Percentiles rank a stretch among this genome's conserved stretches.
These are phyloP conservation scores for Samia ricini DNA, from an alignment of 1,140 invertebrate genomes.

Conservation along the genomic window DNA sequence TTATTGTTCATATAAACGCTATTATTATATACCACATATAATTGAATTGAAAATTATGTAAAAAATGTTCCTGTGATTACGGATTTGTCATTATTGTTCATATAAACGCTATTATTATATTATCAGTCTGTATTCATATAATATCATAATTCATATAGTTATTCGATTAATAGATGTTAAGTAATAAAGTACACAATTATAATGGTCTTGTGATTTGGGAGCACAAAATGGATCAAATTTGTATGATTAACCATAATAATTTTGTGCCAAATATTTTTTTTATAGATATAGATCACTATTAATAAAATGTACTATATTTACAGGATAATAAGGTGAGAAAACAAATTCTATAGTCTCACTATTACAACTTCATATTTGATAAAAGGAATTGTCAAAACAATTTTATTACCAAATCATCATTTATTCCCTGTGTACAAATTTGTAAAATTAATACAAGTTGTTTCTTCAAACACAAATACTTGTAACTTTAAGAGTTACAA, in stretches of 20 bases:
- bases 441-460: too few species aligned
- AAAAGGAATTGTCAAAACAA: too few species aligned
- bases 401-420: too few species aligned
- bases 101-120: constrained; percentile 6
- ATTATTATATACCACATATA: constrained; percentile 13
- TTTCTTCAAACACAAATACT: too few species aligned
- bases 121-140: constrained; percentile 29
- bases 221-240: constrained; percentile 45
- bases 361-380: too few species aligned
- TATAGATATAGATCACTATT: background rate
- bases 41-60: background rate
- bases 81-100: constrained; percentile 50
- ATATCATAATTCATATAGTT: constrained; percentile 24
- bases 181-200: constrained; percentile 12
- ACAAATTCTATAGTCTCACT: too few species aligned
- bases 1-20: constrained; percentile 23
- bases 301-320: background rate
- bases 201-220: constrained; percentile 31
- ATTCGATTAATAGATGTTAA: constrained; percentile 20
- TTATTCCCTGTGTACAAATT: too few species aligned
- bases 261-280: constrained; percentile 32
- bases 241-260: constrained; percentile 18
- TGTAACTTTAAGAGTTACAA: too few species aligned
- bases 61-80: constrained; percentile 59
- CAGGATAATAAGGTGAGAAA: too few species aligned